Evolutionary conservation across 53 echinoderm and acorn worm genomes (phyloP).

Genomic region (Arbacia lixula): DNA sequence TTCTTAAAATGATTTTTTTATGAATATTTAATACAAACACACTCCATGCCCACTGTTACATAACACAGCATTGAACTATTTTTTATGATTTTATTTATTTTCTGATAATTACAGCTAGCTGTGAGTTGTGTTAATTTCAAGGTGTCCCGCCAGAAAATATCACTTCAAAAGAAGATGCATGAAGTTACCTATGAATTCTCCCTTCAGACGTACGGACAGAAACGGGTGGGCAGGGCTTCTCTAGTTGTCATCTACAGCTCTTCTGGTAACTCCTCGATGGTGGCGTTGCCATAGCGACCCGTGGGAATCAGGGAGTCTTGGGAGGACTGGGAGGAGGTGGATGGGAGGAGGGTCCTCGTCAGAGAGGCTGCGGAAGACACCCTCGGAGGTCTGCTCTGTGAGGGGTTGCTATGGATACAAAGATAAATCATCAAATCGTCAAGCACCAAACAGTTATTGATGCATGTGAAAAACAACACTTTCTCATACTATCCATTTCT

Average conservation of each 20-base stretch:
- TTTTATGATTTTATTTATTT: too few species aligned
- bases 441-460: not conserved
- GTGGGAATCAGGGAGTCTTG: constrained; percentile 31
- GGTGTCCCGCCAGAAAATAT: too few species aligned
- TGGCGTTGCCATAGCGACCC: not conserved
- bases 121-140: too few species aligned
- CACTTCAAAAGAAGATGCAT: too few species aligned
- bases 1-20: too few species aligned
- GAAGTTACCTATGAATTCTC: too few species aligned
- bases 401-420: not conserved
- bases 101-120: too few species aligned
- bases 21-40: too few species aligned
- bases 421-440: not conserved
- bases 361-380: constrained; percentile 7
- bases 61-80: too few species aligned
- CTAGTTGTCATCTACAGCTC: not conserved
- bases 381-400: constrained; percentile 14
- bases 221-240: not conserved
- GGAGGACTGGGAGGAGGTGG: constrained; percentile 16
- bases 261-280: constrained; percentile 40
- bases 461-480: not conserved
- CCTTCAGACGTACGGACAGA: not conserved
- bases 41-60: too few species aligned
- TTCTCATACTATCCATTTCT: too few species aligned
- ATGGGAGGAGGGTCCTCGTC: not conserved